phyloP scores from a whole-genome alignment of 2,888 invertebrate genomes.

The Spilosoma lubricipeda region DNA sequence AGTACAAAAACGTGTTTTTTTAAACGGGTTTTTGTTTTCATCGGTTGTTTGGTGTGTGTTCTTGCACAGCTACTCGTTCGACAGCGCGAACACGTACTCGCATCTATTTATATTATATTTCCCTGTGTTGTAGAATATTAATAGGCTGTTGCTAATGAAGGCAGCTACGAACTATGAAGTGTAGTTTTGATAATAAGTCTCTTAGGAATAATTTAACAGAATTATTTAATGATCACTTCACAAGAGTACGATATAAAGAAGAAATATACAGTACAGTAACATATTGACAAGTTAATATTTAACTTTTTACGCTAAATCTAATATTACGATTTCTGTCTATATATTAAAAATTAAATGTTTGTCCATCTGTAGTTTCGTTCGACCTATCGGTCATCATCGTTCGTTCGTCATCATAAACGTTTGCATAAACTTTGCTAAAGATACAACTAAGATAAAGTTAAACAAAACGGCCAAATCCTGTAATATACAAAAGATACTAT shows the following conservation, averaged over 20 bases:
- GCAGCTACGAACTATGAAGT: conserved; percentile 11
- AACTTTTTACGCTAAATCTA: background rate
- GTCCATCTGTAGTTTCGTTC: background rate
- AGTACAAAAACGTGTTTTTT: conserved; percentile 11
- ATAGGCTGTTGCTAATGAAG: conserved; percentile 32
- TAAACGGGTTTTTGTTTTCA: conserved; percentile 12
- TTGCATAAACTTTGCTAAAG: background rate
- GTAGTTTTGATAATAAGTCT: background rate
- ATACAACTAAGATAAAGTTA: background rate
- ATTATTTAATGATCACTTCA: background rate
- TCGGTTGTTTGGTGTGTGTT: conserved; percentile 22
- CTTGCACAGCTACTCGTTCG: conserved; percentile 1
- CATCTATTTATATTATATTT: conserved; percentile 38
- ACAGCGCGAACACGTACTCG: conserved; percentile 18
- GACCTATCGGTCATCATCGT: no score
- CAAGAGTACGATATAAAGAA: background rate
- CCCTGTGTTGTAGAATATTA: conserved; percentile 33
- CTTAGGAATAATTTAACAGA: background rate
- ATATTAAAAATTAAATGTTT: background rate
- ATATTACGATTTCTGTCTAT: no score
- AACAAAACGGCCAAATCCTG: background rate
- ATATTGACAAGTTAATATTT: background rate
- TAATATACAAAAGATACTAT: background rate
- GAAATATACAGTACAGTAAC: background rate
- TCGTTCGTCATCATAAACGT: background rate